Evolutionary conservation across 2,113 vertebrate genomes (phyloP).

Genomic region (Cathartes aura): DNA sequence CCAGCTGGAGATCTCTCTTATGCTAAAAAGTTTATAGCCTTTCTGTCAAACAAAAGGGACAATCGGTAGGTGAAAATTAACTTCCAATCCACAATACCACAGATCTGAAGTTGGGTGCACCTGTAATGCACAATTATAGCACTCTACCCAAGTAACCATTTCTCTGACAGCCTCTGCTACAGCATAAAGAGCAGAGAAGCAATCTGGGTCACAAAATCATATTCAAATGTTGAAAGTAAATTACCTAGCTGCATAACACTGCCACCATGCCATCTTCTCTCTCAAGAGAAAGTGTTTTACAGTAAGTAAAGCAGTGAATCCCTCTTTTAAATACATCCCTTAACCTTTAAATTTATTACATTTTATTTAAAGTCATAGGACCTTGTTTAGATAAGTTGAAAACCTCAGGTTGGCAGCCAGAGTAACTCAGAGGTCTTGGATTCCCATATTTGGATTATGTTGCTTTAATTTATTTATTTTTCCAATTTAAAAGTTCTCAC

Average conservation of each 20-base stretch:
- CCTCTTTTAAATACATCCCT: not conserved
- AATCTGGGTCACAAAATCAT: not conserved
- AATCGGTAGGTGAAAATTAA: not conserved
- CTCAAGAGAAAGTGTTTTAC: not conserved
- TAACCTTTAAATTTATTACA: slow-evolving; percentile 38
- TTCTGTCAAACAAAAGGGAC: not conserved
- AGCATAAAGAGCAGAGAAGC: not conserved
- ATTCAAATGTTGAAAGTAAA: not conserved
- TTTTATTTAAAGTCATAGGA: slow-evolving; percentile 48
- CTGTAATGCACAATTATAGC: not conserved
- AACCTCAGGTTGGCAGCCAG: slow-evolving; percentile 35
- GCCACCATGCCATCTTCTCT: not conserved
- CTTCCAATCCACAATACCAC: not conserved
- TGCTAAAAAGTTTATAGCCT: not conserved
- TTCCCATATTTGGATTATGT: not conserved
- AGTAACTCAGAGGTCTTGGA: not conserved
- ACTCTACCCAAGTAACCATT: not conserved
- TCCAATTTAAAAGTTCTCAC: slow-evolving; percentile 57
- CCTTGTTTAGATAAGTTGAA: slow-evolving; percentile 22
- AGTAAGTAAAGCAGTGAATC: not conserved
- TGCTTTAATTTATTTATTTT: slow-evolving; percentile 65
- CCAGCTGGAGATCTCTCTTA: not conserved
- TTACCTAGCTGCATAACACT: not conserved
- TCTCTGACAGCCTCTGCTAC: not conserved
- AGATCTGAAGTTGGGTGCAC: not conserved